Percentiles rank a stretch among this genome's conserved stretches.
Evolutionary conservation across 2,797 vertebrate genomes (phyloP).

Genomic region (Syngnathus rostellatus): DNA sequence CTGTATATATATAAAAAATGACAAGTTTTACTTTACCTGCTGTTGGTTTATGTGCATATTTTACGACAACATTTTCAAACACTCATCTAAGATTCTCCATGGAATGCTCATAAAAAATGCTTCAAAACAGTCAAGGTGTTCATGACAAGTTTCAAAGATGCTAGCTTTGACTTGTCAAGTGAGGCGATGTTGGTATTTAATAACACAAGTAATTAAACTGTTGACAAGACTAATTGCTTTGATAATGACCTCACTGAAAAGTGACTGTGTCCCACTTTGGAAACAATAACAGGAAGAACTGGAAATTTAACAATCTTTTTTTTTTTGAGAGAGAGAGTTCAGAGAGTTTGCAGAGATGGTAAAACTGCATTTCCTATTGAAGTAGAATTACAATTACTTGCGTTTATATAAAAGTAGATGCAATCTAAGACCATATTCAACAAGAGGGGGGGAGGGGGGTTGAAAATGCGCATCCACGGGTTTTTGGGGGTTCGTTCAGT

Average conservation of each 20-base stretch:
- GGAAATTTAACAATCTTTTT: neutral
- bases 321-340: neutral
- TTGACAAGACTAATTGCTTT: neutral
- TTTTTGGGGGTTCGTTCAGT: too few species aligned
- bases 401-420: neutral
- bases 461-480: too few species aligned
- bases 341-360: neutral
- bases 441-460: too few species aligned
- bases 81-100: neutral
- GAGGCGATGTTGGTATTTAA: neutral
- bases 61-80: neutral
- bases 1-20: neutral
- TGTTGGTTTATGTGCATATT: neutral
- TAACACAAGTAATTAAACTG: neutral
- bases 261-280: neutral
- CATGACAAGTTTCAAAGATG: neutral
- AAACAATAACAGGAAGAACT: slow-evolving; percentile 2
- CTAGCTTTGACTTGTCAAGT: neutral
- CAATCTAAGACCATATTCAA: neutral
- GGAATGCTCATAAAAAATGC: neutral
- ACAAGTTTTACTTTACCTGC: neutral
- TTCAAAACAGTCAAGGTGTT: neutral
- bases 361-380: neutral
- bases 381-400: neutral
- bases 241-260: neutral